A percentile compares a stretch with the other conserved stretches of the same genome.
Conservation (phyloP, 2,797 vertebrate species). For the Prunella strophiata region DNA sequence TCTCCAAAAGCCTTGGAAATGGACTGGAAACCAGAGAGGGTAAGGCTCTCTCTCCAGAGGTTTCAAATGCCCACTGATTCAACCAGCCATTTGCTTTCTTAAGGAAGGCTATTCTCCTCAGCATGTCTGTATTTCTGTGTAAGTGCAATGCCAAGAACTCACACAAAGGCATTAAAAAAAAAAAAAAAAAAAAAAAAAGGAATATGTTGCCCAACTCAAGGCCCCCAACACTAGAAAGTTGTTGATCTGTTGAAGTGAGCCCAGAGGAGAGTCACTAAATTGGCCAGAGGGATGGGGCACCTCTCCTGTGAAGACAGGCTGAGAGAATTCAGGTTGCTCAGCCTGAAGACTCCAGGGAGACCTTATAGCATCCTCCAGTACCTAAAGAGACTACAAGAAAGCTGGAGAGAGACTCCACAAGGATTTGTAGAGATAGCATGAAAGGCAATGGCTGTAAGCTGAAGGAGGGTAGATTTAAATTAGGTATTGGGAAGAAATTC, state of each 20-base stretch:
- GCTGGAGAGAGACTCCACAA: neutral
- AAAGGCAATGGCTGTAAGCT: neutral
- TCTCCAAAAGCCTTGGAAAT: constrained; percentile 24
- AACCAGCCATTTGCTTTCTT: neutral
- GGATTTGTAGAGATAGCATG: neutral
- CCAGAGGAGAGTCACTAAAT: neutral
- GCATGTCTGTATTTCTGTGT: neutral
- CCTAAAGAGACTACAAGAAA: neutral
- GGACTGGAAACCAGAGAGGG: constrained; percentile 25
- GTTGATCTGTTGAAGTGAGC: neutral
- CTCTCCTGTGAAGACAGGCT: neutral
- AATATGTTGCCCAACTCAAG: neutral
- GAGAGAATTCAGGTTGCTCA: neutral
- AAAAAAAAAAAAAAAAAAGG: neutral
- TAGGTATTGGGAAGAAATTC: neutral
- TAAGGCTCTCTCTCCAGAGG: neutral
- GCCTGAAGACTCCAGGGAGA: neutral
- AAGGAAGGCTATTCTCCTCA: neutral
- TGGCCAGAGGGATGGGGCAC: neutral
- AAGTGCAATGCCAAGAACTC: neutral
- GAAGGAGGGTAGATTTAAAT: neutral
- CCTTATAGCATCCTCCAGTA: neutral
- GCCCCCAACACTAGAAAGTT: rapidly evolving
- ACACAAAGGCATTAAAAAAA: neutral
- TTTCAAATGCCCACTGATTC: neutral